Evolutionary conservation across 1,140 invertebrate genomes (phyloP).

Genomic region (Hypsibius dujardini): DNA sequence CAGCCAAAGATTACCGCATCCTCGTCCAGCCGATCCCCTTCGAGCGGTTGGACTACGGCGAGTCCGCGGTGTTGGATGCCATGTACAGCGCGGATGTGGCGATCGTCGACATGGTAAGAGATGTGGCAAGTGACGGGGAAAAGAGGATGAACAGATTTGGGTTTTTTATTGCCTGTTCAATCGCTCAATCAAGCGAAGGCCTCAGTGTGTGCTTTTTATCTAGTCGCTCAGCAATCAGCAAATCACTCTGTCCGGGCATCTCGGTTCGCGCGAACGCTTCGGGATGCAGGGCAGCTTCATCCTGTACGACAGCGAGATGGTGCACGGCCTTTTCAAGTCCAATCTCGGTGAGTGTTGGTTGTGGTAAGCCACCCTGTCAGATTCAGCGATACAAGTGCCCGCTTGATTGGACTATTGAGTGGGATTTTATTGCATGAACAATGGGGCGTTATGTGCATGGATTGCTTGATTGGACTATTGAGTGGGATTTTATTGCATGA

Average conservation of each 20-base stretch:
- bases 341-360: conserved; percentile 22
- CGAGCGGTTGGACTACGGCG: conserved; percentile 46
- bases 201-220: conserved; percentile 13
- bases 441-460: too few species aligned
- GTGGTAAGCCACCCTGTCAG: too few species aligned
- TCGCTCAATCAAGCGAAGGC: too few species aligned
- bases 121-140: too few species aligned
- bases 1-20: conserved; percentile 23
- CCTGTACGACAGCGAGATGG: conserved; percentile 46
- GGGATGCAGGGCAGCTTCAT: conserved; percentile 95
- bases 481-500: too few species aligned
- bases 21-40: conserved; percentile 36
- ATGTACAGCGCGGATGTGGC: conserved; percentile 93
- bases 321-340: conserved; percentile 45
- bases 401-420: too few species aligned
- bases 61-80: conserved; percentile 39
- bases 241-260: conserved; percentile 73
- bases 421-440: too few species aligned
- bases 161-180: conserved; percentile 1
- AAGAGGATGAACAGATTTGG: too few species aligned
- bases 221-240: conserved; percentile 51
- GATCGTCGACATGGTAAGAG: conserved; percentile 54
- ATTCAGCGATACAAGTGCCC: too few species aligned
- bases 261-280: conserved; percentile 92
- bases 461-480: too few species aligned